Percentiles rank a stretch among this genome's conserved stretches.
Conservation (phyloP, 2,888 invertebrate species). For the Drosophila seclusa region DNA sequence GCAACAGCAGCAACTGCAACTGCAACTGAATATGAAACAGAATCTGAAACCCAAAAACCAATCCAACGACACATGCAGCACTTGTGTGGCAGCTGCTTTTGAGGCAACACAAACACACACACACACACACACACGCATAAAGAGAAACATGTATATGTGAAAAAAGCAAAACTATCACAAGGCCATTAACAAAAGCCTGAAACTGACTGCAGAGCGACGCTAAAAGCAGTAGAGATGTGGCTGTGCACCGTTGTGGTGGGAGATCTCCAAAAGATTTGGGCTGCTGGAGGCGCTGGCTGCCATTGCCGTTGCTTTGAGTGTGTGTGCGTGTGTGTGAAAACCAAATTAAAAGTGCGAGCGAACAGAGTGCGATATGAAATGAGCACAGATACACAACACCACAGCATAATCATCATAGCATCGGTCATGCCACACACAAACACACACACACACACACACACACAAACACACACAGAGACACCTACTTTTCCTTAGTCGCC, state of each 20-base stretch:
- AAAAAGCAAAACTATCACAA: conserved; percentile 69
- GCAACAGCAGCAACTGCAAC: conserved; percentile 3
- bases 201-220: conserved; percentile 55
- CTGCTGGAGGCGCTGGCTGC: conserved; percentile 32
- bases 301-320: conserved; percentile 19
- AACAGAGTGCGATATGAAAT: conserved; percentile 59
- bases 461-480: background rate
- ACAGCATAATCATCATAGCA: conserved; percentile 12
- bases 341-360: conserved; percentile 73
- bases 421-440: conserved; percentile 25
- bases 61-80: conserved; percentile 54
- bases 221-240: background rate
- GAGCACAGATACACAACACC: conserved; percentile 44
- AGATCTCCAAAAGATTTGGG: conserved; percentile 32
- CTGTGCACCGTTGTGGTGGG: background rate
- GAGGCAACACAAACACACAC: conserved; percentile 26
- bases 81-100: conserved; percentile 49
- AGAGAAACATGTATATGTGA: background rate
- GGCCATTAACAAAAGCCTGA: conserved; percentile 77
- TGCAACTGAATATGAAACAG: conserved; percentile 27
- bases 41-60: conserved; percentile 50
- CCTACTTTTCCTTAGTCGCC: conserved; percentile 2
- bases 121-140: conserved; percentile 8
- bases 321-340: conserved; percentile 41
- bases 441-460: background rate